Evolutionary conservation across 1,140 invertebrate species (phyloP), one percentile per base, ranked within the genome.

Genomic region (Battus philenor): DNA sequence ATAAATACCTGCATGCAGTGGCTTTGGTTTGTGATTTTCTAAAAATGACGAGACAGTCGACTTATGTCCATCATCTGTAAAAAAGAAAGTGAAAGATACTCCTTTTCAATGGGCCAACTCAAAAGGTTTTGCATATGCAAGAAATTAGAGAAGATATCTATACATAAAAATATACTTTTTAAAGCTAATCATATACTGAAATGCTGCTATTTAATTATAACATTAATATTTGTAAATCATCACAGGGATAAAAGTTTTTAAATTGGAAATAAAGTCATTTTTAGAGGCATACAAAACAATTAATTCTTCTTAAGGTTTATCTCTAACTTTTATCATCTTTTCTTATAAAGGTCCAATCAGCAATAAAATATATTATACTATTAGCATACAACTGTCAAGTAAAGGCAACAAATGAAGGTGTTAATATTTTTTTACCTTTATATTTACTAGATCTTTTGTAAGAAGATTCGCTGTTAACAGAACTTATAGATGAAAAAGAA

Each of bases 401-500:
- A 4, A 8, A 22, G 3, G 8, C 8, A 22, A 22, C 8, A 22
- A 22, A 4, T 3, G 17, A 33, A 33, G 1, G 8, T n/a, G n/a
- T 33, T 33, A 33, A 15, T 16, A n/a, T n/a, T n/a, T n/a, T n/a
- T n/a, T 17, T 34, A 36, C 33, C 33, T 18, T 7, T 46, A 29
- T 29, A 31, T 1, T 39, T 50, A 4, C 34, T 34, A 33, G 56
- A 63, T 20, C 46, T 75, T n/a, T 36, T 68, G 1, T 49, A 26
- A 4, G 71, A 76, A 2, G 54, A 46, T 4, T 75, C 72, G 44
- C 76, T 80, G 10, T 52, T 60, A 9, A 45, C 29, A 0, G 71
- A 82, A 30, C 76, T 79, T 3, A 78, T 50, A 2, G 79, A 83
- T 0, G 64, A 55, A 4, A 56, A 47, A 0, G 76, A 77, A 2